A percentile compares a stretch with the other conserved stretches of the same genome.
Evolutionary conservation across 2,797 vertebrate genomes (phyloP).

Genomic region (Forpus xanthops): DNA sequence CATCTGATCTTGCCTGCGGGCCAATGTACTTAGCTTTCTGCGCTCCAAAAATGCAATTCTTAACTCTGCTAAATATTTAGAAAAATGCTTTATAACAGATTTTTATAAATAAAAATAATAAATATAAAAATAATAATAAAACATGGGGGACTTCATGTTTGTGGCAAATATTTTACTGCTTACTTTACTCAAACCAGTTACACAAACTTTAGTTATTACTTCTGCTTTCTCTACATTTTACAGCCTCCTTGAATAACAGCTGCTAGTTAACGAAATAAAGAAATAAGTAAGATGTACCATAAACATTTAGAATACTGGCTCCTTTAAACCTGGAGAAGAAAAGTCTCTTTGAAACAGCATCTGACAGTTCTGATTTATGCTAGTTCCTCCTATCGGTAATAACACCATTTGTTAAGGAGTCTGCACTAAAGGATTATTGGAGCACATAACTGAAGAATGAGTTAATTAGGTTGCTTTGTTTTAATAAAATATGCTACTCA

Average conservation of each 20-base stretch:
- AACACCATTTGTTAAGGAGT: slow-evolving; percentile 1
- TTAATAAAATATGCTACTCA: slow-evolving; percentile 20
- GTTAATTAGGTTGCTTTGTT: slow-evolving; percentile 17
- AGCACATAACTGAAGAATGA: background rate
- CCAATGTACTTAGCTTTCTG: background rate
- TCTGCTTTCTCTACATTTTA: background rate
- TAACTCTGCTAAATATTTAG: background rate
- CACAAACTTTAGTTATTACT: background rate
- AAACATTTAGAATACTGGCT: background rate
- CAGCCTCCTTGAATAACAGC: background rate
- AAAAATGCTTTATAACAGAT: background rate
- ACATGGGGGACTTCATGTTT: background rate
- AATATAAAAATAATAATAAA: no score
- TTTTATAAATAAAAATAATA: no score
- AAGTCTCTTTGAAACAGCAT: background rate
- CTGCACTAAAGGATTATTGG: slow-evolving; percentile 10
- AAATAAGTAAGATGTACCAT: background rate
- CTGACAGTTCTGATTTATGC: slow-evolving; percentile 1
- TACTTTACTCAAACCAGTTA: background rate
- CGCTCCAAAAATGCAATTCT: background rate
- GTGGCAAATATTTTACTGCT: background rate
- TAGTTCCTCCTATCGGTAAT: slow-evolving; percentile 12
- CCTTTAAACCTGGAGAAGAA: background rate
- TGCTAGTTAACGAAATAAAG: background rate
- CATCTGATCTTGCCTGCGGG: background rate